These are phyloP conservation scores for Ischnus inquisitorius DNA, from an alignment of 2,888 invertebrate genomes.

Conservation along the genomic window DNA sequence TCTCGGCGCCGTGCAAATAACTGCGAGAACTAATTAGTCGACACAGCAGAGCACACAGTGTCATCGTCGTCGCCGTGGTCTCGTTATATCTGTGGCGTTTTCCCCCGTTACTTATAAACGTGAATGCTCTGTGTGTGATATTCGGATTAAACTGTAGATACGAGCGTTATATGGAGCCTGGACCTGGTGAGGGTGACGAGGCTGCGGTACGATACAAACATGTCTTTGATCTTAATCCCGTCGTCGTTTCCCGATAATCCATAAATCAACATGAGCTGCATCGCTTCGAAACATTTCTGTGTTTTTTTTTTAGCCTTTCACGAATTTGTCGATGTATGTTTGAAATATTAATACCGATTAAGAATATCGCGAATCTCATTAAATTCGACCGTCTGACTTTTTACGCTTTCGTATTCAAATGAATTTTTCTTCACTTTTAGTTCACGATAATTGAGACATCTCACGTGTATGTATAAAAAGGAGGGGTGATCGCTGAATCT, in stretches of 20 bases:
- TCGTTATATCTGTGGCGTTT: slow-evolving; percentile 37
- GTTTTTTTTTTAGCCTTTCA: not conserved
- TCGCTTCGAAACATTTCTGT: slow-evolving; percentile 4
- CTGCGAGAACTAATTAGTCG: slow-evolving; percentile 58
- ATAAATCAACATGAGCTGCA: slow-evolving; percentile 6
- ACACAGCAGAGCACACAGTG: slow-evolving; percentile 36
- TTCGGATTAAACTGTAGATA: slow-evolving; percentile 11
- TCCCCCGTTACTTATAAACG: slow-evolving; percentile 61
- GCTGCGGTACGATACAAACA: slow-evolving; percentile 21
- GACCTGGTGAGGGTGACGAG: slow-evolving; percentile 13
- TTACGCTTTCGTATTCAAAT: not conserved
- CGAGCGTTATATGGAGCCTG: slow-evolving; percentile 1
- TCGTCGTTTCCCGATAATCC: slow-evolving; percentile 1
- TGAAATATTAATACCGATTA: not conserved
- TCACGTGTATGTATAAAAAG: not conserved
- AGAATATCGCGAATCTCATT: not conserved
- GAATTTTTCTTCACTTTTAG: not conserved
- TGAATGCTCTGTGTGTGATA: slow-evolving; percentile 20
- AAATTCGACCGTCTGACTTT: not conserved
- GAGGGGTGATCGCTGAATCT: not conserved
- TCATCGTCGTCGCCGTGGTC: slow-evolving; percentile 40
- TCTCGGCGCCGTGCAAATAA: slow-evolving; percentile 52
- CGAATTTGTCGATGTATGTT: not conserved
- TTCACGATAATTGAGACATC: not conserved
- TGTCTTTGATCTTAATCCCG: slow-evolving; percentile 38